Base-by-base conservation (phyloP, 2,113 vertebrate species). In the Macrotus californicus region DNA sequence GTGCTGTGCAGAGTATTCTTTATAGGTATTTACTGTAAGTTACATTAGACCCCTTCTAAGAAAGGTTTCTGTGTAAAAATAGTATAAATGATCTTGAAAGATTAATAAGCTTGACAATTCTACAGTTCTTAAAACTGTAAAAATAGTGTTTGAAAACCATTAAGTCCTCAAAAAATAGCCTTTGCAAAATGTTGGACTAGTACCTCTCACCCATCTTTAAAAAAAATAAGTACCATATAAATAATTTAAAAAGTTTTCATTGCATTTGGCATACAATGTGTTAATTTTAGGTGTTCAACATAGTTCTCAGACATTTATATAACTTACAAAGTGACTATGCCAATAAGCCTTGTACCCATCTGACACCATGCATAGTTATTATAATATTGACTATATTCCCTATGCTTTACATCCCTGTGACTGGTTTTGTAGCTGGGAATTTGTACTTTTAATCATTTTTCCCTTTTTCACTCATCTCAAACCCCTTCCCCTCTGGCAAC, bases 81-180 rank as follows among this genome's bases (percentile, higher is more conserved):
- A 91, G 26, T 84, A 84, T 26, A 70, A 48, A 48, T 91, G 21
- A 72, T 89, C n/a, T 76, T 83, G 54, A 80, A 70, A 36, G 75
- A 59, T 73, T 91, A 66, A 72, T 75, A 61, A 48, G 8, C 43
- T 83, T 87, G 66, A 70, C 54, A 75, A 13, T 66, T 95, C 56
- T 91, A 31, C 34, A 48, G 43, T 91, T 81, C 56, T 64, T 64
- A 81, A 93, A 91, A 66, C 26, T 54, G 26, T 72, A 85, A 83
- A 89, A 89, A 67, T 56, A 70, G 21, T 93, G 34, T 93, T 83
- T 91, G 69, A 91, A 90, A 91, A 69, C 70, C 8, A n/a, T 66
- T 52, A 69, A 22, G 19, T 89, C 46, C 43, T 72, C 41, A 41
- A 19, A 95, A 90, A 84, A 9, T 77, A 66, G 54, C 2, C 19